phyloP scores from a whole-genome alignment of 2,797 vertebrate species.

The Psittacula derbiana region DNA sequence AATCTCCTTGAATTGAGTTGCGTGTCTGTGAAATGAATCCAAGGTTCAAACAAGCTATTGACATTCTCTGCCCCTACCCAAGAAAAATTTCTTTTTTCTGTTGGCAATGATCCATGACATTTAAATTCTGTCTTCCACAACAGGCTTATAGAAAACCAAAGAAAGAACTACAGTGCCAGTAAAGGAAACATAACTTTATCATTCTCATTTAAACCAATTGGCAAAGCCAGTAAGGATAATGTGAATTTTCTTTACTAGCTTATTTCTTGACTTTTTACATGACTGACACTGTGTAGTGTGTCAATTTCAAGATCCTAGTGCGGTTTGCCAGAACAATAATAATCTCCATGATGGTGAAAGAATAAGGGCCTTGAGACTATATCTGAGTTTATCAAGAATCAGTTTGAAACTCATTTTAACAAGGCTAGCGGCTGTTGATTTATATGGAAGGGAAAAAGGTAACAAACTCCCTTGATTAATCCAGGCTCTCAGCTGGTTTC shows the following conservation, averaged over 20 bases:
- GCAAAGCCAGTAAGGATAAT: constrained; percentile 25
- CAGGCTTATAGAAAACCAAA: constrained; percentile 47
- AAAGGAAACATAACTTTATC: constrained; percentile 47
- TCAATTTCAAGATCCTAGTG: constrained; percentile 41
- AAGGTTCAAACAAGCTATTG: constrained; percentile 31
- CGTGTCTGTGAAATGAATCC: constrained; percentile 33
- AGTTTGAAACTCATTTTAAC: constrained; percentile 34
- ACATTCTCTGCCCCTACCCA: constrained; percentile 19
- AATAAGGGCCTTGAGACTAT: background rate
- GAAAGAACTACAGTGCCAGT: constrained; percentile 41
- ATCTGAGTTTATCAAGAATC: constrained; percentile 44
- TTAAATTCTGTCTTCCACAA: constrained; percentile 63
- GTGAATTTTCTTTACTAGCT: constrained; percentile 46
- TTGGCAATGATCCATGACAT: constrained; percentile 63
- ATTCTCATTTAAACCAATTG: constrained; percentile 51
- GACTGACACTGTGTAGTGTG: background rate
- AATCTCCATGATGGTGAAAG: constrained; percentile 43
- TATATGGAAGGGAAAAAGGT: background rate
- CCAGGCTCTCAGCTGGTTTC: background rate
- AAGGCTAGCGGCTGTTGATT: background rate
- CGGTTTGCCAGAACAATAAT: constrained; percentile 20
- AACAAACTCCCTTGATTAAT: background rate
- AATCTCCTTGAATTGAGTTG: constrained; percentile 48
- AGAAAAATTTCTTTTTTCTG: constrained; percentile 56
- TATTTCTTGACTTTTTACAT: constrained; percentile 56